Percentiles rank a stretch among this genome's conserved stretches.
phyloP scores from a whole-genome alignment of 2,888 invertebrate species.

The Ichneumoninae sp. region DNA sequence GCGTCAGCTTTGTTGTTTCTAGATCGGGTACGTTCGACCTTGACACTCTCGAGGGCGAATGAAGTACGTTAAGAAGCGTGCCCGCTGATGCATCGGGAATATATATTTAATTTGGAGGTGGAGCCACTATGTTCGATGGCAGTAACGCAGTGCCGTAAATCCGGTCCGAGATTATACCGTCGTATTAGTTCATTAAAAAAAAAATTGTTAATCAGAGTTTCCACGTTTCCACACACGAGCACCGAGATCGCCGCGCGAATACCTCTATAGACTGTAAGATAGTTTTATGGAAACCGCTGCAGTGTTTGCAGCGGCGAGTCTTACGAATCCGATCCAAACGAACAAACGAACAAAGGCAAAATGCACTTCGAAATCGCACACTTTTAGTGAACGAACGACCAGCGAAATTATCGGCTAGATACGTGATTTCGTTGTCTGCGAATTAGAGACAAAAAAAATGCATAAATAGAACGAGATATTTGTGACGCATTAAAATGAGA shows the following conservation, averaged over 20 bases:
- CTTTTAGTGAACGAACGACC: slow-evolving; percentile 30
- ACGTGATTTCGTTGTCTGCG: slow-evolving; percentile 46
- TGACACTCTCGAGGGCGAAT: neutral
- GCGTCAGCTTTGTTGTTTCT: neutral
- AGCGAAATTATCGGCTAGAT: slow-evolving; percentile 44
- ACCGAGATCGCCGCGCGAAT: slow-evolving; percentile 21
- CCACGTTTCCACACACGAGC: slow-evolving; percentile 17
- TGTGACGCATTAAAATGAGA: slow-evolving; percentile 27
- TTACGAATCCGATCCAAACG: slow-evolving; percentile 61
- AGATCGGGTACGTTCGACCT: neutral
- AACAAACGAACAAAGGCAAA: slow-evolving; percentile 21
- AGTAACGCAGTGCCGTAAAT: slow-evolving; percentile 32
- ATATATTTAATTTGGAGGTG: slow-evolving; percentile 24
- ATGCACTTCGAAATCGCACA: slow-evolving; percentile 48
- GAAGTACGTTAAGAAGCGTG: neutral
- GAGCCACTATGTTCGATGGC: slow-evolving; percentile 25
- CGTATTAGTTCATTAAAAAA: slow-evolving; percentile 27
- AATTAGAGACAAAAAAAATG: slow-evolving; percentile 37
- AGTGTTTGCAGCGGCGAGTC: slow-evolving; percentile 39
- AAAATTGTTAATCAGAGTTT: slow-evolving; percentile 43
- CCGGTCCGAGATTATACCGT: slow-evolving; percentile 45
- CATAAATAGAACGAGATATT: slow-evolving; percentile 17
- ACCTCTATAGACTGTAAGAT: slow-evolving; percentile 55
- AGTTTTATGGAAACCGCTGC: slow-evolving; percentile 51
- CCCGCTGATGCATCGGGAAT: slow-evolving; percentile 54